phyloP scores from a whole-genome alignment of 2,113 vertebrate genomes.

The Nettapus auritus region DNA sequence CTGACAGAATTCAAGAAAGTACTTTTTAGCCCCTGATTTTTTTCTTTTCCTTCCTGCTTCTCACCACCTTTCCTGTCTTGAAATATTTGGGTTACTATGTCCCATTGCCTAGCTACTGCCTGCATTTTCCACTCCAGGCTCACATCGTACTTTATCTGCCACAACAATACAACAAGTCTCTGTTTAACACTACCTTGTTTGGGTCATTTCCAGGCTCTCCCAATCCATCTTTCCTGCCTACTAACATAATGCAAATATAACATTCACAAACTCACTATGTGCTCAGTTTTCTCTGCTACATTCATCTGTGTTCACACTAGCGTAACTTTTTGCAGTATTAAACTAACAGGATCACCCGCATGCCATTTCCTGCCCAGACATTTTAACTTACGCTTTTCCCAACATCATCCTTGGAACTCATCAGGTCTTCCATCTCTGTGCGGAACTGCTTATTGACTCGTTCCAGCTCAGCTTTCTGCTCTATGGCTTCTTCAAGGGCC shows the following conservation, averaged over 20 bases:
- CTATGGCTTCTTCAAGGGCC: no score
- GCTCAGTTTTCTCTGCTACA: not conserved
- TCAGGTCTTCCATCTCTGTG: conserved; percentile 99
- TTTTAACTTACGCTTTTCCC: conserved; percentile 88
- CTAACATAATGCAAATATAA: not conserved
- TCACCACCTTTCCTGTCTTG: not conserved
- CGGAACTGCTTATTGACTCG: no score
- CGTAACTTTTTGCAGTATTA: not conserved
- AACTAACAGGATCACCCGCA: not conserved
- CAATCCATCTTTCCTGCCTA: not conserved
- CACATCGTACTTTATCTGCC: not conserved
- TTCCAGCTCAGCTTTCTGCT: no score
- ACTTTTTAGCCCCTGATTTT: not conserved
- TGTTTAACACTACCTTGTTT: not conserved
- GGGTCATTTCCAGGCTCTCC: not conserved
- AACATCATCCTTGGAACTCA: conserved; percentile 96
- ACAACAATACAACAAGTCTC: not conserved
- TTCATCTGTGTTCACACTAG: not conserved
- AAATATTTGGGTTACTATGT: not conserved
- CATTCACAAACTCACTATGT: not conserved
- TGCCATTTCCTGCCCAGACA: not conserved
- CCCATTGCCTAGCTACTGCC: not conserved
- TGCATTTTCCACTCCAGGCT: not conserved
- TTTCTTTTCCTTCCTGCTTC: not conserved
- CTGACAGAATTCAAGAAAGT: not conserved